Percentiles rank a stretch among this genome's conserved stretches.
Evolutionary conservation across 2,797 vertebrate genomes (phyloP).

Genomic region (Gymnocypris eckloni): DNA sequence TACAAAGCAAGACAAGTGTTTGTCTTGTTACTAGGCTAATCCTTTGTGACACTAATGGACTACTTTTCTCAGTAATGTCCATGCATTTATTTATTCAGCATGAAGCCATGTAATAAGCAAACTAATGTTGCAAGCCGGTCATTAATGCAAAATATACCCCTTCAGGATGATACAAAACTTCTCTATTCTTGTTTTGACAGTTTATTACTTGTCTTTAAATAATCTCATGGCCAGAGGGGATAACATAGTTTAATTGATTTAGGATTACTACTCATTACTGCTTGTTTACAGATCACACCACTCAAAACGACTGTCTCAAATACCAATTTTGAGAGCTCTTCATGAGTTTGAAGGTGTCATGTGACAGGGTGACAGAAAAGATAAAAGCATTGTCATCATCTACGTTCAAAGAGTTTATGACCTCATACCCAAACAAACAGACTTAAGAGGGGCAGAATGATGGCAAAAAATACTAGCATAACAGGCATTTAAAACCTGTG

Average conservation of each 20-base stretch:
- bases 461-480: not conserved
- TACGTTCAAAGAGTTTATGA: slow-evolving; percentile 4
- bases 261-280: slow-evolving; percentile 31
- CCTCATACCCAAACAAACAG: not conserved
- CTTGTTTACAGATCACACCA: too few relatives aligned
- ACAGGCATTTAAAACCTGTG: not conserved
- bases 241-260: slow-evolving; percentile 48
- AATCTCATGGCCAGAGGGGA: slow-evolving; percentile 18
- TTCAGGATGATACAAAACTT: not conserved
- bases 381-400: not conserved
- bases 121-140: not conserved
- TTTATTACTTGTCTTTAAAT: slow-evolving; percentile 13
- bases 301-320: too few relatives aligned
- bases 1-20: not conserved
- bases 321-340: not conserved
- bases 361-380: not conserved
- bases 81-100: not conserved
- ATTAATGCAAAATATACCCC: not conserved
- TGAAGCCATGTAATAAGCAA: not conserved
- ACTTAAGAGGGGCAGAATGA: not conserved
- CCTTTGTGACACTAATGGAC: not conserved
- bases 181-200: not conserved
- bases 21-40: not conserved
- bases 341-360: not conserved
- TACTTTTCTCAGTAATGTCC: not conserved